Evolutionary conservation across 2,797 vertebrate genomes (phyloP), one percentile per base, ranked within the genome.

Genomic region (Sebastes nivosus): DNA sequence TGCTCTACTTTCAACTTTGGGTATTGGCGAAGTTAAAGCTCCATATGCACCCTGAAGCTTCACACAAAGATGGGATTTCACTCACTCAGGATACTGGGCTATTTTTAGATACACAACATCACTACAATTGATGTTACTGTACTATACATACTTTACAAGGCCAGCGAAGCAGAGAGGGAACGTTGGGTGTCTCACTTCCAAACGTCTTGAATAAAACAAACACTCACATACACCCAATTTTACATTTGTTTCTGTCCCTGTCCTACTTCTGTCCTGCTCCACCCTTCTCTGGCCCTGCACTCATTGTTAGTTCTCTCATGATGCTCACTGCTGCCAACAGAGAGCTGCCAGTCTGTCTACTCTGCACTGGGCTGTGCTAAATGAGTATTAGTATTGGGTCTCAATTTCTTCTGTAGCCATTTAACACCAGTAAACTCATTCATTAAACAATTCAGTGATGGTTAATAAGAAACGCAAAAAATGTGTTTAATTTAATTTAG

Each of bases 1-100:
- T 93, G 92, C 86, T 94, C 90, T 81, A 92, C 89, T 93, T 94
- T 93, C 67, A 86, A 84, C 82, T 85, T 80, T 80, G 71, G 65
- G 73, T 81, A 42, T 55, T 27, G 52, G 58, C 24, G 7, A 85
- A 79, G 71, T 79, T 69, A 55, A 72, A 78, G 84, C 73, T 66
- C 25, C 60, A 58, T 30, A 70, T 72, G 68, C 64, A 36, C 14
- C 85, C 75, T 61, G 72, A 81, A 82, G 82, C 72, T 50, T 73
- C 38, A 71, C 32, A 13, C 59, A 42, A 42, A 66, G 29, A 83
- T 32, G 58, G 10, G 3, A 80, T 55, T 78, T 75, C 57, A 69
- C 38, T 80, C 58, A 61, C 72, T 70, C 30, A 65, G n/a, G 58
- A 63, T 30, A n/a, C 8, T 2, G 5, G 6, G 29, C 36, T 75